Evolutionary conservation across 2,888 invertebrate genomes (phyloP).

Genomic region (Automeris io): DNA sequence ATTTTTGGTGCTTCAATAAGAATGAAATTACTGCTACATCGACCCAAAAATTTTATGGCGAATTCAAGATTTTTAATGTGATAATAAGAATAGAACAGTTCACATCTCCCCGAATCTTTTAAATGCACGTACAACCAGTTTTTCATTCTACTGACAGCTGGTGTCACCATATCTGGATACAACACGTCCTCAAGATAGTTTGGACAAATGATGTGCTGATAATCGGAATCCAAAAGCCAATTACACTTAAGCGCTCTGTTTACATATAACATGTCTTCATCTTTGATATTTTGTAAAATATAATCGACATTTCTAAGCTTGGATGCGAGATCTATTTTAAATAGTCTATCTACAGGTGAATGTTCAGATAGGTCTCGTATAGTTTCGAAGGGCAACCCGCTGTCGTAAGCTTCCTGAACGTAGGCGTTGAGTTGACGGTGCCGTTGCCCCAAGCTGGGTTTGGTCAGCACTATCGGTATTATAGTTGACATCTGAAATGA

Average conservation of each 20-base stretch:
- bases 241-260: constrained; percentile 43
- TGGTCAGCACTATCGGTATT: constrained; percentile 30
- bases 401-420: constrained; percentile 23
- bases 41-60: constrained; percentile 20
- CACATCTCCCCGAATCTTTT: constrained; percentile 14
- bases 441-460: constrained; percentile 37
- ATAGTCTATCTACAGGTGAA: constrained; percentile 39
- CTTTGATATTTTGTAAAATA: constrained; percentile 40
- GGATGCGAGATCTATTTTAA: constrained; percentile 51
- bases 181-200: constrained; percentile 36
- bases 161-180: constrained; percentile 44
- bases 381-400: constrained; percentile 7
- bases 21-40: constrained; percentile 14
- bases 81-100: constrained; percentile 21
- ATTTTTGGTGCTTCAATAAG: constrained; percentile 13
- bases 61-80: constrained; percentile 12
- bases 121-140: constrained; percentile 18
- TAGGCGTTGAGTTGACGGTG: constrained; percentile 36
- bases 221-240: constrained; percentile 39
- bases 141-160: constrained; percentile 27
- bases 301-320: constrained; percentile 37
- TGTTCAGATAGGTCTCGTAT: constrained; percentile 23
- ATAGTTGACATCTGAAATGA: constrained; percentile 21
- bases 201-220: constrained; percentile 39
- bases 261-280: constrained; percentile 50